Base-by-base conservation (phyloP, 2,888 invertebrate genomes). In the Archaeoteleia sp. region DNA sequence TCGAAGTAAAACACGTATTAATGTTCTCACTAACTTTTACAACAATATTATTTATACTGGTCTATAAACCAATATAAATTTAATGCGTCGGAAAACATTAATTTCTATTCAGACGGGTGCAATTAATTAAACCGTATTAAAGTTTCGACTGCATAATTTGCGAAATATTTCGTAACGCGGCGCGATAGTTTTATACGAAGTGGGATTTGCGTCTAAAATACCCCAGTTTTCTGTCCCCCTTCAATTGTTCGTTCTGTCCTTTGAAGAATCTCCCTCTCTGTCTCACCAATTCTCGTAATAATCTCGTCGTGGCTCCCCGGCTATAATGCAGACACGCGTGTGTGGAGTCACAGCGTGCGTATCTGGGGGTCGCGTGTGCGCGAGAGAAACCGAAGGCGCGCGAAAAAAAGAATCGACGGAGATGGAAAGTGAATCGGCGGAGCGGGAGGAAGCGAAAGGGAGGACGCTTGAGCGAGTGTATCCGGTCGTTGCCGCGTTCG, bases 401-500 rank as follows among this genome's bases (percentile, higher is more conserved):
- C 29, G 62, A 66, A 62, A 45, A 43, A 63, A 37, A 60, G 27
- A 12, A 4, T 10, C 57, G 61, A 67, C 49, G 39, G 67, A 61
- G 67, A 67, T 57, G 60, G 54, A 63, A 49, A 62, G 67, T 70
- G 66, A 60, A 51, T 53, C 25, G 48, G 58, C 51, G 49, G 67
- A 40, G 62, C 45, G 43, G 40, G 58, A 35, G 55, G 30, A 30
- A 43, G 66, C 42, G 55, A 61, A 66, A 43, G 72, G 57, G 53
- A 45, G 53, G 55, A 67, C 58, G 60, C 58, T 71, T 66, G 76
- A 77, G 76, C 75, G 75, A 80, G 78, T 74, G 77, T 82, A 82
- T 83, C 82, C 82, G 82, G 82, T 83, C 83, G 82, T 83, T 83
- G 82, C 81, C 82, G 81, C 79, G 78, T 78, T 74, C 78, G 75